These are phyloP conservation scores for Junonia oenone DNA, from an alignment of 2,888 invertebrate species.

Conservation along the genomic window DNA sequence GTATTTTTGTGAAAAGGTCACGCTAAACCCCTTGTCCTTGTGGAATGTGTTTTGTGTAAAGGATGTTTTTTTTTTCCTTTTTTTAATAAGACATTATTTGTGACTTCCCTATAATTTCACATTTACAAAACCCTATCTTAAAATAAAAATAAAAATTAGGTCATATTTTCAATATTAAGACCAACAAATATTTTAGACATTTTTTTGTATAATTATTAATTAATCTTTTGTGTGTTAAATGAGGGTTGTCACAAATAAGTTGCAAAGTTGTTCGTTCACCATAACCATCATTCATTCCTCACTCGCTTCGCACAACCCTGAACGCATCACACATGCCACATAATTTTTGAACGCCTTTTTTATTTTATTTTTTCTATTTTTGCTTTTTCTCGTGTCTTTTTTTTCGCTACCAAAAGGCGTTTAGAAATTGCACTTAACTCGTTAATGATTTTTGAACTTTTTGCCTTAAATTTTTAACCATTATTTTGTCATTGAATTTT, in stretches of 20 bases:
- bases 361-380: conserved; percentile 26
- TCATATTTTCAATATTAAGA: no score
- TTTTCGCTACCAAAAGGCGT: conserved; percentile 17
- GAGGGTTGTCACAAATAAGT: conserved; percentile 15
- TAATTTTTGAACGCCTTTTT: conserved; percentile 47
- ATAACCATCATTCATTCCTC: conserved; percentile 52
- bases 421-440: conserved; percentile 27
- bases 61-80: conserved; percentile 29
- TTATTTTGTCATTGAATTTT: background rate
- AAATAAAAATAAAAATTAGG: no score
- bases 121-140: background rate
- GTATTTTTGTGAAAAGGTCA: background rate
- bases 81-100: conserved; percentile 2
- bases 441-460: background rate
- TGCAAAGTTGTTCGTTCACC: conserved; percentile 22
- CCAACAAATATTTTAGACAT: no score
- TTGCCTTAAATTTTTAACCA: no score
- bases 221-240: background rate
- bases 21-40: conserved; percentile 31
- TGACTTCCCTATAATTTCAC: conserved; percentile 1
- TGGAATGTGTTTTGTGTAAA: conserved; percentile 69
- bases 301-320: conserved; percentile 52
- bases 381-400: background rate
- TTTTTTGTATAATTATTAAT: no score
- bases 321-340: conserved; percentile 67